Percentiles rank a stretch among this genome's conserved stretches.
Evolutionary conservation across 2,113 vertebrate genomes (phyloP).

Genomic region (Petroica traversi): DNA sequence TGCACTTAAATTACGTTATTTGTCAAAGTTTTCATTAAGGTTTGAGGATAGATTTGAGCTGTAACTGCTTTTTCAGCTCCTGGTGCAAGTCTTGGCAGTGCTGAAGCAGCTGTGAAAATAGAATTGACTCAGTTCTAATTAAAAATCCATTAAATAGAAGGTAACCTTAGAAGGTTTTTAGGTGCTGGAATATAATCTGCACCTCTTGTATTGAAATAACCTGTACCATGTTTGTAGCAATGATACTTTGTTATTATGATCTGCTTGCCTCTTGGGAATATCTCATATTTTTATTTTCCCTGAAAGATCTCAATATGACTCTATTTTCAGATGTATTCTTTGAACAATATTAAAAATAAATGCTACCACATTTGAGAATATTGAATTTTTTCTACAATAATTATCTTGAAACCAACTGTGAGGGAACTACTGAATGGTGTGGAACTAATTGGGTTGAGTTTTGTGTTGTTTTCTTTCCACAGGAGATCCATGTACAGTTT

Average conservation of each 20-base stretch:
- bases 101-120: not conserved
- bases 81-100: not conserved
- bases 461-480: slow-evolving; percentile 2
- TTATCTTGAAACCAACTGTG: not conserved
- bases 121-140: not conserved
- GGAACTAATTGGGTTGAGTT: not conserved
- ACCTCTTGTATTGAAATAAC: not conserved
- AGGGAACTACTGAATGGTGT: not conserved
- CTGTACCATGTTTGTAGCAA: not conserved
- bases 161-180: not conserved
- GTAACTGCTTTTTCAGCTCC: not conserved
- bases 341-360: not conserved
- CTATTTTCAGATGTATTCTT: not conserved
- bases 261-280: not conserved
- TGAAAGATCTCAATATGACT: not conserved
- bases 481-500: slow-evolving; percentile 98
- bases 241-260: not conserved
- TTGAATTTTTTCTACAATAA: not conserved
- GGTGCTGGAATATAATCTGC: not conserved
- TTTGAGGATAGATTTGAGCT: not conserved
- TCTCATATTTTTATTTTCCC: not conserved
- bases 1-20: not conserved
- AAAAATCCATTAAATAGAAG: not conserved
- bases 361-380: not conserved
- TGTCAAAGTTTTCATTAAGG: not conserved